Evolutionary conservation across 2,888 invertebrate species (phyloP), one percentile per base, ranked within the genome.

Genomic region (Eristalis intricaria): DNA sequence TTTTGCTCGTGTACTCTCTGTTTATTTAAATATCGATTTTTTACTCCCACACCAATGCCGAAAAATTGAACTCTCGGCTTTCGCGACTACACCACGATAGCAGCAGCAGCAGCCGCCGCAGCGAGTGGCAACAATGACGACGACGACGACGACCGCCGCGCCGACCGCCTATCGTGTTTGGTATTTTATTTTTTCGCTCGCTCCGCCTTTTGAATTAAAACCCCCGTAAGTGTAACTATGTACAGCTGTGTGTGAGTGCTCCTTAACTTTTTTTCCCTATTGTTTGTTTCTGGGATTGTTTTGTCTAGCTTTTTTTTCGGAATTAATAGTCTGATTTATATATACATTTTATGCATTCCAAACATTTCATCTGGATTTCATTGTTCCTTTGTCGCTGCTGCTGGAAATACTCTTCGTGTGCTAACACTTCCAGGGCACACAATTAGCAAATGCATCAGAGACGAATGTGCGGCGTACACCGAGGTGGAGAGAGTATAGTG

Each of bases 321-420:
- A 75, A 86, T 87, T 87, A 87, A 80, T 88, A 88, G 84, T 84
- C 58, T 84, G 84, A 88, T 88, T 88, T 88, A 84, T 88, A 80
- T 81, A 26, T 26, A 78, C 88, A 88, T 84, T 88, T 88, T 69
- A 84, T 50, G 60, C 71, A 74, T 68, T 74, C 61, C 29, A 74
- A 74, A 40, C 32, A 69, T 74, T 75, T 69, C 73, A 74, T 38
- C 40, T 83, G 74, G 68, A 73, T 69, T 73, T 77, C 64, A 81
- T 77, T 81, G 85, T 84, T 76, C 71, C 43, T 65, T 68, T 74
- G 63, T 60, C 60, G 70, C 74, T 32, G 64, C 70, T 43, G 61
- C 69, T 73, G 78, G 19, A 50, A 19, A 50, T 50, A 19, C 50
- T 78, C 58, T 61, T 66, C 60, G 65, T 81, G 63, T 58, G 70